These are phyloP conservation scores for Philhelius pedissequus DNA, from an alignment of 2,888 invertebrate species.

Conservation along the genomic window DNA sequence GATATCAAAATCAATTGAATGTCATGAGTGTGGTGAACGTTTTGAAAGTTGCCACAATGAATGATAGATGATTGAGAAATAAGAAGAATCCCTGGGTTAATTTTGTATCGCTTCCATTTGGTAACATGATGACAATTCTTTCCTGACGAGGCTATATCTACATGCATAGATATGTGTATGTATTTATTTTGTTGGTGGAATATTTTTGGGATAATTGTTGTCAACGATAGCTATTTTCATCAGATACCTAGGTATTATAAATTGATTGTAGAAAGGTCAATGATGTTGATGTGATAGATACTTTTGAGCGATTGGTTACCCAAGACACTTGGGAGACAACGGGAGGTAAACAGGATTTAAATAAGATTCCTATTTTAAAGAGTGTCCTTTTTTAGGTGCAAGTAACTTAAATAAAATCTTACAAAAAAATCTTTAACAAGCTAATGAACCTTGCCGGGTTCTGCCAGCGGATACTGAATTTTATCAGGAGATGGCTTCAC, in stretches of 20 bases:
- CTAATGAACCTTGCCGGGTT: neutral
- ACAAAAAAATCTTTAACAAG: too few species aligned
- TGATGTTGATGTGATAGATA: neutral
- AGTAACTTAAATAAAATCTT: too few species aligned
- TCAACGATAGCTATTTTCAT: too few species aligned
- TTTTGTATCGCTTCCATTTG: neutral
- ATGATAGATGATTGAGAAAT: conserved; percentile 21
- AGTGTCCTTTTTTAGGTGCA: too few species aligned
- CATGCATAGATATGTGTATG: too few species aligned
- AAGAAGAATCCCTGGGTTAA: conserved; percentile 3
- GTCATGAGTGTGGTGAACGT: conserved; percentile 14
- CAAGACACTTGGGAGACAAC: neutral
- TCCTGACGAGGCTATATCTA: neutral
- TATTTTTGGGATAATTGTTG: neutral
- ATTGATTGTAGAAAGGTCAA: neutral
- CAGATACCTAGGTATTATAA: too few species aligned
- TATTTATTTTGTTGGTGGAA: too few species aligned
- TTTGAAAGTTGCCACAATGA: conserved; percentile 29
- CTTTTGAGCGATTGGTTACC: neutral
- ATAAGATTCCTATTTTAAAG: too few species aligned
- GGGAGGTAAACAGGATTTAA: too few species aligned
- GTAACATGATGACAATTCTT: conserved; percentile 14
- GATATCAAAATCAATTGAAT: conserved; percentile 41
- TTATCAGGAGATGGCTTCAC: neutral
- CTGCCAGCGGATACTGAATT: neutral